Evolutionary conservation across 2,888 invertebrate species (phyloP).

Genomic region (Hypsopygia costalis): DNA sequence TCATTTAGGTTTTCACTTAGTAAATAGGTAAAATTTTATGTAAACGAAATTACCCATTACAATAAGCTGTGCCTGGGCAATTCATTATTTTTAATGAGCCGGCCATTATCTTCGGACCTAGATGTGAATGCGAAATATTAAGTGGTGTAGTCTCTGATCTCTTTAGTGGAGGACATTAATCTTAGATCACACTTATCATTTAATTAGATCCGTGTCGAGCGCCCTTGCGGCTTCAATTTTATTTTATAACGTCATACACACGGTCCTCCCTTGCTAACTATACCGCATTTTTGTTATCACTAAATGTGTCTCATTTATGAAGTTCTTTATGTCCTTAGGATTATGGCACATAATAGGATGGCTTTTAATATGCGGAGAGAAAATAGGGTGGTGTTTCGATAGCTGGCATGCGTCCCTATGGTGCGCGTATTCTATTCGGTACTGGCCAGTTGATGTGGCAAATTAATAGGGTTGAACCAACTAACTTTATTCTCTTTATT

Average conservation of each 20-base stretch:
- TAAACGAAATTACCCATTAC: too few species aligned
- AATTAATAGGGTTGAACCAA: slow-evolving; percentile 70
- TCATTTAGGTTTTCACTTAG: too few species aligned
- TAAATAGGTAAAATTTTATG: too few species aligned
- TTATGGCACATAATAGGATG: slow-evolving; percentile 35
- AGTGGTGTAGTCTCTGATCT: slow-evolving; percentile 53
- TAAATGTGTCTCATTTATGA: slow-evolving; percentile 6
- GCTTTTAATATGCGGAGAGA: slow-evolving; percentile 18
- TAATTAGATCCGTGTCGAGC: slow-evolving; percentile 75
- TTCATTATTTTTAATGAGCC: slow-evolving; percentile 16
- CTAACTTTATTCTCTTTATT: too few species aligned
- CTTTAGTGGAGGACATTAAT: slow-evolving; percentile 70
- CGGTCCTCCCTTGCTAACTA: slow-evolving; percentile 63
- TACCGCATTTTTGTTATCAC: slow-evolving; percentile 30
- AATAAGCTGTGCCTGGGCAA: too few species aligned
- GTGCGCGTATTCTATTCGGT: slow-evolving; percentile 55
- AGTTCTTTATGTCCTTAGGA: slow-evolving; percentile 14
- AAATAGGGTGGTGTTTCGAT: slow-evolving; percentile 35
- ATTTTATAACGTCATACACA: slow-evolving; percentile 80
- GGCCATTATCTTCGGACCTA: slow-evolving; percentile 28
- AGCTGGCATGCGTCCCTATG: slow-evolving; percentile 48
- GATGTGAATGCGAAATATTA: slow-evolving; percentile 38
- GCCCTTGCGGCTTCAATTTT: slow-evolving; percentile 75
- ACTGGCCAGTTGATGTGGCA: slow-evolving; percentile 61
- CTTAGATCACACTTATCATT: slow-evolving; percentile 76